These are phyloP conservation scores for Thymelicus sylvestris DNA, from an alignment of 2,888 invertebrate species.

Conservation along the genomic window DNA sequence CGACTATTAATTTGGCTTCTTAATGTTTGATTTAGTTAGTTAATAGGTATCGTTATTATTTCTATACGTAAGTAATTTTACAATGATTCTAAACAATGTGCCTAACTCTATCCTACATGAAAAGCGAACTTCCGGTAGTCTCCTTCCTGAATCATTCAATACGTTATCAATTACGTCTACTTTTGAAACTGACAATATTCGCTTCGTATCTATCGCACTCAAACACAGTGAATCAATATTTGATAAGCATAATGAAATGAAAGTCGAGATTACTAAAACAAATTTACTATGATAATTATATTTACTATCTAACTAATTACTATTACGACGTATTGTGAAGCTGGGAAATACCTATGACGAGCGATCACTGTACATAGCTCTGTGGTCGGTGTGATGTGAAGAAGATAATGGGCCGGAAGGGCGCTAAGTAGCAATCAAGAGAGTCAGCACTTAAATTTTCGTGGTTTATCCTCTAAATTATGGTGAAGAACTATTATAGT, in stretches of 20 bases:
- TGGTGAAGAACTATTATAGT: too few relatives aligned
- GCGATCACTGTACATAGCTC: not conserved
- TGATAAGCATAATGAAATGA: constrained; percentile 17
- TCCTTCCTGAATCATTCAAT: not conserved
- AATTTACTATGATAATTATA: constrained; percentile 2
- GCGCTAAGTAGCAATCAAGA: too few relatives aligned
- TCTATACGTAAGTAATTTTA: too few relatives aligned
- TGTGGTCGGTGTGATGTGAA: not conserved
- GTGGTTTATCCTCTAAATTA: too few relatives aligned
- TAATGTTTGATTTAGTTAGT: too few relatives aligned
- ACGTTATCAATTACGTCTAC: not conserved
- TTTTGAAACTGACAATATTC: constrained; percentile 7
- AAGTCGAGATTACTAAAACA: constrained; percentile 9
- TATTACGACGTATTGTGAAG: not conserved
- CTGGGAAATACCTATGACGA: constrained; percentile 2
- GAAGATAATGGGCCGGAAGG: not conserved
- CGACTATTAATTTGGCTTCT: too few relatives aligned
- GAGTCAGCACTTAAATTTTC: too few relatives aligned
- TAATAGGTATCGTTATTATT: too few relatives aligned
- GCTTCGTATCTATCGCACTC: too few relatives aligned
- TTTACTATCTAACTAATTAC: not conserved
- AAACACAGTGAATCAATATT: constrained; percentile 2
- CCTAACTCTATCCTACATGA: too few relatives aligned
- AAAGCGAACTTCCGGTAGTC: too few relatives aligned
- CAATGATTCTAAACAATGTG: too few relatives aligned